Percentiles rank a stretch among this genome's conserved stretches.
phyloP scores from a whole-genome alignment of 2,797 vertebrate genomes.

The Scarus forsteni region DNA sequence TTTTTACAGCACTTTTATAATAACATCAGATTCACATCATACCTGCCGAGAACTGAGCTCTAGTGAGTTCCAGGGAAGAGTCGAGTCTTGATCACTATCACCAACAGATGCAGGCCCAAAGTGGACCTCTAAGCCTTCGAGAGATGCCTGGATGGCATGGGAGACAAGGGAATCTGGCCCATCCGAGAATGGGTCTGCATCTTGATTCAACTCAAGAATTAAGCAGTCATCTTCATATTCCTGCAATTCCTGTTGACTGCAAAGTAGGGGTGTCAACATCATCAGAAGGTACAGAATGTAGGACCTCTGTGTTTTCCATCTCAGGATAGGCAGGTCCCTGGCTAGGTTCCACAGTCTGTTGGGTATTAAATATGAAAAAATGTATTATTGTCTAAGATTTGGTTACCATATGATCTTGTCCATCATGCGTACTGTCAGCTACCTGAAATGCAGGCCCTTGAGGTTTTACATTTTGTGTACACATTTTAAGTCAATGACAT shows the following conservation, averaged over 20 bases:
- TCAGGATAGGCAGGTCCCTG: conserved; percentile 8
- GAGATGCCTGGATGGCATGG: conserved; percentile 19
- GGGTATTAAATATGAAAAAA: not conserved
- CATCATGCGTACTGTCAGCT: not conserved
- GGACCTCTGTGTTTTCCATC: conserved; percentile 17
- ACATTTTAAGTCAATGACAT: not conserved
- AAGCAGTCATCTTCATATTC: conserved; percentile 14
- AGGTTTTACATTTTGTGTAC: not conserved
- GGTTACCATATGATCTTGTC: not conserved
- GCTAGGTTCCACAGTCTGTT: conserved; percentile 8
- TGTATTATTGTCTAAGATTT: not conserved
- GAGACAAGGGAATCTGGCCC: conserved; percentile 6
- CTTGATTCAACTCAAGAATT: conserved; percentile 3
- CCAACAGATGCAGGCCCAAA: conserved; percentile 5
- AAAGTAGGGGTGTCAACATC: not conserved
- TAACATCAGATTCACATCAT: not conserved
- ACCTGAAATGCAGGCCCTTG: not conserved
- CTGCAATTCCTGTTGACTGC: not conserved
- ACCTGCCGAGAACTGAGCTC: not conserved
- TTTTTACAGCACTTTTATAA: not conserved
- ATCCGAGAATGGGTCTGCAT: conserved; percentile 1
- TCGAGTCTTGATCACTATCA: not conserved
- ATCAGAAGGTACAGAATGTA: conserved; percentile 5
- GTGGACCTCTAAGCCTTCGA: conserved; percentile 2
- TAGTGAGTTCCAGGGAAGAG: not conserved